Percentiles rank a stretch among this genome's conserved stretches.
phyloP scores from a whole-genome alignment of 1,140 invertebrate genomes.

The Drosophila ambigua region DNA sequence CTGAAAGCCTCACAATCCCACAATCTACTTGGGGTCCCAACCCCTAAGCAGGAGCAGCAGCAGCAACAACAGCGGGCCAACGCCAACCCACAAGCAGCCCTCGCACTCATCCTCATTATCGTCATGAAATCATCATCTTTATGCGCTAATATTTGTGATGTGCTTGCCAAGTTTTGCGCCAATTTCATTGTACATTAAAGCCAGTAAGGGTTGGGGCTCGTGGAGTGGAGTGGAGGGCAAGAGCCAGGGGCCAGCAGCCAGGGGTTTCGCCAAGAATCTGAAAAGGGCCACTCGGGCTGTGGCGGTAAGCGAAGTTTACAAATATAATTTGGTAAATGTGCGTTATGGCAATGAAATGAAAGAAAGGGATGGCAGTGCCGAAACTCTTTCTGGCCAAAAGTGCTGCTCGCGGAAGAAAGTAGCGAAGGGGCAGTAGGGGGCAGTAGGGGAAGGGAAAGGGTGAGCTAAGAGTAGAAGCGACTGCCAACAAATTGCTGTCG shows the following conservation, averaged over 20 bases:
- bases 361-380: slow-evolving; percentile 41
- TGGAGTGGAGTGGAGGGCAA: neutral
- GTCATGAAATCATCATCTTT: slow-evolving; percentile 80
- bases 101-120: slow-evolving; percentile 64
- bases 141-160: slow-evolving; percentile 80
- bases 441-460: neutral
- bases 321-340: slow-evolving; percentile 80
- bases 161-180: slow-evolving; percentile 74
- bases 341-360: slow-evolving; percentile 71
- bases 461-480: slow-evolving; percentile 24
- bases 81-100: slow-evolving; percentile 23
- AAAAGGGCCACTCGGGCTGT: slow-evolving; percentile 17
- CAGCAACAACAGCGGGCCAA: neutral
- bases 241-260: neutral
- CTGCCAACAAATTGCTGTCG: slow-evolving; percentile 63
- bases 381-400: slow-evolving; percentile 61
- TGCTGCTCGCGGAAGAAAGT: slow-evolving; percentile 17
- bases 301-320: slow-evolving; percentile 69
- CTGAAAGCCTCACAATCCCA: slow-evolving; percentile 27
- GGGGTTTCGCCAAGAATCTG: slow-evolving; percentile 20
- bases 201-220: slow-evolving; percentile 18
- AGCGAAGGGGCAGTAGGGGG: slow-evolving; percentile 4
- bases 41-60: neutral
- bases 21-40: neutral
- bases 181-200: slow-evolving; percentile 80